These are phyloP conservation scores for Chrysemys picta DNA, from an alignment of 2,113 vertebrate genomes.

Conservation along the genomic window DNA sequence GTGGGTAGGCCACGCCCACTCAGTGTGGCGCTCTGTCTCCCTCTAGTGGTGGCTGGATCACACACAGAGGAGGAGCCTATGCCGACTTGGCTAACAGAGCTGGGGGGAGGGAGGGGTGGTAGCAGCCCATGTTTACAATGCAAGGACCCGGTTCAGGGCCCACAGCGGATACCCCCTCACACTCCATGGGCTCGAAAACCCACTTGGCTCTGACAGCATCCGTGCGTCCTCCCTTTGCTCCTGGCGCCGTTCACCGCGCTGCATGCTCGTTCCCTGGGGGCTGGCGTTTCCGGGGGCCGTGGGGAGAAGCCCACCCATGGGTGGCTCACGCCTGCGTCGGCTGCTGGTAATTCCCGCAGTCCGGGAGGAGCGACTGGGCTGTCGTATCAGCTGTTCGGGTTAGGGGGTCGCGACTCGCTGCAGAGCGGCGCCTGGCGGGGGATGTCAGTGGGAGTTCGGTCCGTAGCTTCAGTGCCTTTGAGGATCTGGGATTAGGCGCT, in stretches of 20 bases:
- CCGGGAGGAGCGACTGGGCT: no score
- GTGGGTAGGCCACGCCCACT: background rate
- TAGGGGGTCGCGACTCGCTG: background rate
- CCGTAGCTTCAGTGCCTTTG: no score
- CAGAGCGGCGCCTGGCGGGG: background rate
- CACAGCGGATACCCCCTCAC: no score
- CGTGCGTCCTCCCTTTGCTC: background rate
- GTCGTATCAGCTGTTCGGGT: no score
- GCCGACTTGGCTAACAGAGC: background rate
- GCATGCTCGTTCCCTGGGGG: no score
- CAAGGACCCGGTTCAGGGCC: no score
- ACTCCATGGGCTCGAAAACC: no score
- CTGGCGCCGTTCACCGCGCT: background rate
- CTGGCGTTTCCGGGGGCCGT: background rate
- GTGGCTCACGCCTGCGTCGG: background rate
- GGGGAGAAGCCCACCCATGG: no score
- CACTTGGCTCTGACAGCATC: no score
- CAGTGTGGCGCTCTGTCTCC: background rate
- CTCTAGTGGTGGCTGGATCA: background rate
- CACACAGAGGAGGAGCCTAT: background rate
- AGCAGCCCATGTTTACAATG: no score
- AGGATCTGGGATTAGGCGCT: background rate
- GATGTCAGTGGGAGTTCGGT: background rate
- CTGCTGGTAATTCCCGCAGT: background rate
- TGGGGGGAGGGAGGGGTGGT: no score